Evolutionary conservation across 2,113 vertebrate genomes (phyloP).

Genomic region (Lagopus leucura): DNA sequence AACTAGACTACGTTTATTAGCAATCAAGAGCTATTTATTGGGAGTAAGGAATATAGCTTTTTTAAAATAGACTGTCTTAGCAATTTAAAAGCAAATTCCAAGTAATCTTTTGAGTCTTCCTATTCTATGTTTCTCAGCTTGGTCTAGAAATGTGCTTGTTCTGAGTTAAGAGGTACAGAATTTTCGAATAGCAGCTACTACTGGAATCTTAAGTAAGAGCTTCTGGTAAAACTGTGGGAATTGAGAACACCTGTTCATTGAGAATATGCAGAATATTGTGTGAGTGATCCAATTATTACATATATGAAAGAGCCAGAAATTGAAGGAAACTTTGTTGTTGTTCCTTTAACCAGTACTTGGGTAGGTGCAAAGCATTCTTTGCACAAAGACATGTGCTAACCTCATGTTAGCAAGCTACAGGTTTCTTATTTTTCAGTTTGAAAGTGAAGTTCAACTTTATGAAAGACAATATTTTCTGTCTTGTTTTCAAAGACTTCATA

Average conservation of each 20-base stretch:
- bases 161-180: neutral
- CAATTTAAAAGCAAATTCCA: accelerated
- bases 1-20: neutral
- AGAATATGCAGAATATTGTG: neutral
- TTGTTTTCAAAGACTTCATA: neutral
- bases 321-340: neutral
- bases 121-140: neutral
- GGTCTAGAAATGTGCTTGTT: neutral
- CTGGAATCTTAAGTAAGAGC: neutral
- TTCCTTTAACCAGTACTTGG: neutral
- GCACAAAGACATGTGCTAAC: neutral
- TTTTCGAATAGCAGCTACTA: neutral
- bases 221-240: neutral
- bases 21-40: neutral
- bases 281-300: neutral
- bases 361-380: neutral
- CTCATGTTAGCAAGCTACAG: neutral
- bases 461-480: neutral
- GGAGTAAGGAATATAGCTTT: neutral
- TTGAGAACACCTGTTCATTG: neutral
- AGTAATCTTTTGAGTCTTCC: neutral
- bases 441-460: neutral
- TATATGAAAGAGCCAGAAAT: neutral
- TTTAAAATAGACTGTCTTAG: neutral
- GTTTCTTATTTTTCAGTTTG: neutral